Evolutionary conservation across 2,797 vertebrate species (phyloP).

Genomic region (Darevskia nairensis): DNA sequence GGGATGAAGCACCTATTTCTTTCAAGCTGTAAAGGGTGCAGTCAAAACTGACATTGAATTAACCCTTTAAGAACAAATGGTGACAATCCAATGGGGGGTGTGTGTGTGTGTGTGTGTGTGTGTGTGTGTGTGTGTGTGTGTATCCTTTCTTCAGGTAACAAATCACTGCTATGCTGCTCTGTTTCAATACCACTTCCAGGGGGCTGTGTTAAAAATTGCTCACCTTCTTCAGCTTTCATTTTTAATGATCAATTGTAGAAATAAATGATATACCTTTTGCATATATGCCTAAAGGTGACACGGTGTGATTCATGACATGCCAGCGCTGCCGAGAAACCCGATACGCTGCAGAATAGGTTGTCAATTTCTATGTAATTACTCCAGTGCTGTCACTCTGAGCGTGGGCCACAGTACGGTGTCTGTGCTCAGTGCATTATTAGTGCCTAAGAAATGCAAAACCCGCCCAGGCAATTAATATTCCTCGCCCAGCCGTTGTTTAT

Average conservation of each 20-base stretch:
- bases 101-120: too few relatives aligned
- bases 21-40: background rate
- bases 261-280: slow-evolving; percentile 70
- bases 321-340: slow-evolving; percentile 65
- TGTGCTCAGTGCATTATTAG: slow-evolving; percentile 56
- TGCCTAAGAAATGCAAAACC: slow-evolving; percentile 58
- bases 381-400: slow-evolving; percentile 59
- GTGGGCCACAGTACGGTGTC: too few relatives aligned
- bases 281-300: slow-evolving; percentile 54
- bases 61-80: background rate
- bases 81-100: background rate
- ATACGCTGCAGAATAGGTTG: slow-evolving; percentile 68
- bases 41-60: background rate
- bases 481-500: slow-evolving; percentile 57
- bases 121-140: too few relatives aligned
- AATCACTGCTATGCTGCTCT: background rate
- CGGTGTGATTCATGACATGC: slow-evolving; percentile 71
- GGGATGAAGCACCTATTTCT: background rate
- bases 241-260: slow-evolving; percentile 60
- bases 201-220: slow-evolving; percentile 38
- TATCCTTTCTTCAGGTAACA: background rate
- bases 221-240: slow-evolving; percentile 33
- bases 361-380: slow-evolving; percentile 73
- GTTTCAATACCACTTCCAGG: slow-evolving; percentile 17
- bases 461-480: slow-evolving; percentile 69